A percentile compares a stretch with the other conserved stretches of the same genome.
Evolutionary conservation across 2,113 vertebrate genomes (phyloP).

Genomic region (Apodemus speciosus): DNA sequence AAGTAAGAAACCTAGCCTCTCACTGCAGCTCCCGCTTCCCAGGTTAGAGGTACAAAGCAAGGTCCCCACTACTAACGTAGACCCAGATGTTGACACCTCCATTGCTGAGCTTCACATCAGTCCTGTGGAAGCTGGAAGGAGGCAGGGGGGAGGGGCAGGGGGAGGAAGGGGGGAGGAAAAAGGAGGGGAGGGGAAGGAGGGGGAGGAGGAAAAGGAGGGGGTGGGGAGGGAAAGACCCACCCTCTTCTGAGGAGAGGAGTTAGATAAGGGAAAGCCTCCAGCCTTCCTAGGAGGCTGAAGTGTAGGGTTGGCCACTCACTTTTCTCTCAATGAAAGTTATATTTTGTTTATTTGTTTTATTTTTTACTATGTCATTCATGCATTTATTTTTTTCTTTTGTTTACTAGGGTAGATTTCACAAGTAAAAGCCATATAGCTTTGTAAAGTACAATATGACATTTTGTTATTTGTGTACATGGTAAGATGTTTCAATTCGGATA

Average conservation of each 20-base stretch:
- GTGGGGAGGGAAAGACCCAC: not conserved
- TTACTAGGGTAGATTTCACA: not conserved
- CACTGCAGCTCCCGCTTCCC: not conserved
- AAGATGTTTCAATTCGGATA: not conserved
- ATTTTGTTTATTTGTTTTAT: not conserved
- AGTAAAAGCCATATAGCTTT: not conserved
- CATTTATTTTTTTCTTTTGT: not conserved
- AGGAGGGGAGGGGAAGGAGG: not conserved
- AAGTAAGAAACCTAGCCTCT: not conserved
- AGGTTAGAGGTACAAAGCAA: not conserved
- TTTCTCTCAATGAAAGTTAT: not conserved
- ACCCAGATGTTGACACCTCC: no score
- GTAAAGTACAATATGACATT: no score
- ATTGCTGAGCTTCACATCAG: not conserved
- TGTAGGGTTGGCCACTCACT: no score
- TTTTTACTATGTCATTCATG: not conserved
- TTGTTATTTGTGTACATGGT: not conserved
- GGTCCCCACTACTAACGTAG: not conserved
- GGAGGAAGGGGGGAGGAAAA: not conserved
- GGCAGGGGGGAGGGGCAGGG: no score
- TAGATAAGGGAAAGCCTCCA: not conserved
- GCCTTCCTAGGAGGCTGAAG: no score
- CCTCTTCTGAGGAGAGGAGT: not conserved
- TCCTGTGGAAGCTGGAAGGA: not conserved
- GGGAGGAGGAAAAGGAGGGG: no score